Evolutionary conservation across 23 tunicate genomes (phyloP), one percentile per base, ranked within the genome.

Genomic region (Styela clava): DNA sequence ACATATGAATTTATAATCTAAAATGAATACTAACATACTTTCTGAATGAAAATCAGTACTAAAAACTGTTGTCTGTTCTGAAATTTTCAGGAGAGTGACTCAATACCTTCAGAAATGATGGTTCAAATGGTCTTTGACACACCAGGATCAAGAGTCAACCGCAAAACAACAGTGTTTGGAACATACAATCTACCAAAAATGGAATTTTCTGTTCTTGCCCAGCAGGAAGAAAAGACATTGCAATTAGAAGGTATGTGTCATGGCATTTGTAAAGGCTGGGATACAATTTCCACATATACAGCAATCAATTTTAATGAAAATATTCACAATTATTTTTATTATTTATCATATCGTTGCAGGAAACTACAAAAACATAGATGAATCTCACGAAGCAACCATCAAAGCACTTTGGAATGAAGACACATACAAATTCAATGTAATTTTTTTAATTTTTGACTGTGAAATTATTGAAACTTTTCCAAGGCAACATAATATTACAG

Each of bases 111-210:
- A 23, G 31, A 52, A 16, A 25, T 82, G 51, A 3, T 24, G 18
- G 32, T 82, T 2, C 61, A 34, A 30, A 34, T 85, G 56, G 63
- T 31, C 27, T 44, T 88, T 56, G 84, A 93, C 81, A 88, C 98
- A 24, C 98, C 98, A 25, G 83, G 83, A 33, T 87, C 98, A 20
- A 26, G 61, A 12, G 85, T 64, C 23, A 63, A 87, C 73, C 72
- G 97, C 26, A 62, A 71, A 31, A 83, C 78, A 21, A 82, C 67
- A 2, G 20, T 85, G 34, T 31, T 52, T 20, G 5, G 74, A 26
- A 35, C 64, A 9, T 85, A 81, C 83, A 74, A 68, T 78, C 33
- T n/a, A 0, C 63, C 52, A 23, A 78, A 81, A 7, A 88, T 51
- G 79, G 61, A 72, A 3, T 28, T 84, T 31, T 35, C 73, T n/a